Percentiles rank a stretch among this genome's conserved stretches.
Conservation (phyloP, 2,797 vertebrate genomes). For the Garrulus glandarius region DNA sequence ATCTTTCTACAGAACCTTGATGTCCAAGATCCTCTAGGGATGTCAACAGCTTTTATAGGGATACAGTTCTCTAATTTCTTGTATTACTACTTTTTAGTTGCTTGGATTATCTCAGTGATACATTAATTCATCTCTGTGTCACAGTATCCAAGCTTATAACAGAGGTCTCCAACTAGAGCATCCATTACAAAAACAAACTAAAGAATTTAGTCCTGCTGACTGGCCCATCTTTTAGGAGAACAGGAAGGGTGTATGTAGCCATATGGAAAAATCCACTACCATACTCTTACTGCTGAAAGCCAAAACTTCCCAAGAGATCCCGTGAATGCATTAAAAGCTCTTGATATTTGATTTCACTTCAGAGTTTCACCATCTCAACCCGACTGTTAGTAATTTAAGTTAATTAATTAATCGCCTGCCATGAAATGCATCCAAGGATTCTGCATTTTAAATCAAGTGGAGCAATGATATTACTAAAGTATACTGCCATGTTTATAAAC, state of each 20-base stretch:
- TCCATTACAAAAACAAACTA: background rate
- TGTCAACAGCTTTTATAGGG: background rate
- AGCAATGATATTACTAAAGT: fast-evolving
- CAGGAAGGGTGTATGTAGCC: background rate
- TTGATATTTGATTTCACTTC: background rate
- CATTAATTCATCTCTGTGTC: background rate
- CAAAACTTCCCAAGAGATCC: constrained; percentile 20
- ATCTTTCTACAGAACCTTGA: background rate
- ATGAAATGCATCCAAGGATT: background rate
- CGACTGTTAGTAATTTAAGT: background rate
- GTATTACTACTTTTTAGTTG: background rate
- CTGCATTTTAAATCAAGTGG: background rate
- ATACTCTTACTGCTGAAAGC: background rate
- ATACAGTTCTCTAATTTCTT: background rate
- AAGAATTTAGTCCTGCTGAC: background rate
- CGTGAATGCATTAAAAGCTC: background rate
- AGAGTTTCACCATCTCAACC: background rate
- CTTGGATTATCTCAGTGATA: background rate
- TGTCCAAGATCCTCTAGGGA: background rate
- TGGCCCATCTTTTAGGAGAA: background rate
- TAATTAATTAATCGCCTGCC: background rate
- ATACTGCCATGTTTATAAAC: background rate
- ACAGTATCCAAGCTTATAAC: background rate
- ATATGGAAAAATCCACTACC: constrained; percentile 39
- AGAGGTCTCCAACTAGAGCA: background rate